Evolutionary conservation across 1,140 invertebrate species (phyloP), one percentile per base, ranked within the genome.

Genomic region (Bathynomus jamesi): DNA sequence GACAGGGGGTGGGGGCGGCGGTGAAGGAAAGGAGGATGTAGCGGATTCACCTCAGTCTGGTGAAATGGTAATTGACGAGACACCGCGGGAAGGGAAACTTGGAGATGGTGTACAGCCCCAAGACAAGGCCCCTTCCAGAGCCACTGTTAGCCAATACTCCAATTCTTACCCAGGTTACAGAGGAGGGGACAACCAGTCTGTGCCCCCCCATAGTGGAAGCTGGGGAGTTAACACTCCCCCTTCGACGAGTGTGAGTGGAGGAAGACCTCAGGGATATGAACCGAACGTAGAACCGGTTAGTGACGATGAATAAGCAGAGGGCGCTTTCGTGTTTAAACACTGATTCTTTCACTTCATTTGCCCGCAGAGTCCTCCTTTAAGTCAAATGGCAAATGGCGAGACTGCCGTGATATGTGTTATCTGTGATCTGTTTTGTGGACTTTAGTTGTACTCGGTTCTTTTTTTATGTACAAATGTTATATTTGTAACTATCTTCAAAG

Each of bases 31-130:
- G 21, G 78, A 77, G 27, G 72, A 75, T 13, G 70, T 73, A 10
- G 76, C 76, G 70, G 84, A 86, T 76, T 85, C 84, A 81, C 83
- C 87, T 7, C 80, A 79, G 29, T 80, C 80, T 73, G 84, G 85
- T 0, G 87, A 88, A 5, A 85, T 86, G 84, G 84, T 87, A 2
- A 86, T 86, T 5, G 86, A 87, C 66, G 87, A 87, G 28, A 65
- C 72, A 10, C 76, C 72, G 3, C 69, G 76, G 11, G 72, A 77
- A 60, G 28, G 28, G 11, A 27, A 61, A 13, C 69, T 65, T 69
- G 25, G 61, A 64, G 53, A 68, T 60, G 46, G 65, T 72, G 28
- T 70, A 75, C 68, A 65, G 32, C 71, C 72, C 72, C 62, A 64
- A 27, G 25, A 64, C 28, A 27, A 64, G 17, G 62, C 31, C 28